phyloP scores from a whole-genome alignment of 2,797 vertebrate species.

The Oreortyx pictus region DNA sequence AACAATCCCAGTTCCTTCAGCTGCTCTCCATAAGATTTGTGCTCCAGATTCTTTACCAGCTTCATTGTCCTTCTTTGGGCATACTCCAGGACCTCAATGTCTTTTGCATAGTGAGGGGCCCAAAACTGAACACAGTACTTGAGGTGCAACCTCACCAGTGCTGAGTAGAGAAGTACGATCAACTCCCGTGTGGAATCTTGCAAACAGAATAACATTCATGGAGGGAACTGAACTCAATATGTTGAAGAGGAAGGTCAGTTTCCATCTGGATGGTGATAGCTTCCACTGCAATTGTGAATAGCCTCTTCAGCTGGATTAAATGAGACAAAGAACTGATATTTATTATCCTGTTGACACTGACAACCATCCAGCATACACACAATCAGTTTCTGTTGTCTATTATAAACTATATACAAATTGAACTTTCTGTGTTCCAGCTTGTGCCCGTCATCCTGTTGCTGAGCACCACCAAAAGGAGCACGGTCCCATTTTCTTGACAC shows the following conservation, averaged over 20 bases:
- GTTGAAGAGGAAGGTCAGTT: not conserved
- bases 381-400: not conserved
- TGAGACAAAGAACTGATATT: not conserved
- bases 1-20: too few relatives aligned
- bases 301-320: not conserved
- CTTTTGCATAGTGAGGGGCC: too few relatives aligned
- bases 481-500: not conserved
- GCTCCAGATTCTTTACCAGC: too few relatives aligned
- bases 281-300: not conserved
- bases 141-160: too few relatives aligned
- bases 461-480: not conserved
- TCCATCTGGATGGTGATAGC: not conserved
- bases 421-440: not conserved
- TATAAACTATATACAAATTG: not conserved
- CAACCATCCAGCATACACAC: not conserved
- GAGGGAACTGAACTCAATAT: not conserved
- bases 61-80: too few relatives aligned
- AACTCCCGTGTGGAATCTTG: not conserved
- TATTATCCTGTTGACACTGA: not conserved
- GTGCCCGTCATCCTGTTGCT: not conserved
- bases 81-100: too few relatives aligned
- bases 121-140: too few relatives aligned
- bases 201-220: not conserved
- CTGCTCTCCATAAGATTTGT: too few relatives aligned
- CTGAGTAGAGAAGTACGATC: too few relatives aligned